Evolutionary conservation across 2,888 invertebrate genomes (phyloP).

Genomic region (Microchrysa polita): DNA sequence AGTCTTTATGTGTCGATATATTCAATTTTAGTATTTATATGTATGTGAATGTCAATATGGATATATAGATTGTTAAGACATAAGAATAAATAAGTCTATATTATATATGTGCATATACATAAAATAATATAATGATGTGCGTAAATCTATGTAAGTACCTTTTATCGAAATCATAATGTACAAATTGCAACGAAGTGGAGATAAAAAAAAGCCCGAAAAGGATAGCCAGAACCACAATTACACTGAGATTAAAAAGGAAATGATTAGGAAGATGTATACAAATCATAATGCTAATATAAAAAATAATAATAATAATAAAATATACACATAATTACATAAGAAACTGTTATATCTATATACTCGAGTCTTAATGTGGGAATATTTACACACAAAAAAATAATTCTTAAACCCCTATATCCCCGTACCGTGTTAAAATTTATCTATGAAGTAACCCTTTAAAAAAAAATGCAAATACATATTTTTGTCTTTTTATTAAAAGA

Average conservation of each 20-base stretch:
- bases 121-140: conserved; percentile 17
- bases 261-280: conserved; percentile 13
- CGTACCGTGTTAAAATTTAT: background rate
- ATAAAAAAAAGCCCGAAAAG: background rate
- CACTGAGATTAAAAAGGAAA: conserved; percentile 2
- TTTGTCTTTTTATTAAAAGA: conserved; percentile 31
- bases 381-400: background rate
- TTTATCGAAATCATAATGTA: conserved; percentile 43
- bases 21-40: conserved; percentile 41
- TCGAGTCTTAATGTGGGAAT: conserved; percentile 4
- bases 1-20: conserved; percentile 39
- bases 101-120: background rate
- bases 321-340: background rate
- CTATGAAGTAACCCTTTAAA: background rate
- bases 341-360: conserved; percentile 26
- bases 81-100: conserved; percentile 21
- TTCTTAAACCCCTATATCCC: too few species aligned
- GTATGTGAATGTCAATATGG: conserved; percentile 2
- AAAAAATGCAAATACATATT: conserved; percentile 16
- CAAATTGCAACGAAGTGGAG: conserved; percentile 40
- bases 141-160: conserved; percentile 41
- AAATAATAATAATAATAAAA: too few species aligned
- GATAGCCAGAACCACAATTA: background rate
- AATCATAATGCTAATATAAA: conserved; percentile 7
- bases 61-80: background rate